Percentiles rank a stretch among this genome's conserved stretches.
phyloP scores from a whole-genome alignment of 2,888 invertebrate species.

The Brachyopa scutellaris region DNA sequence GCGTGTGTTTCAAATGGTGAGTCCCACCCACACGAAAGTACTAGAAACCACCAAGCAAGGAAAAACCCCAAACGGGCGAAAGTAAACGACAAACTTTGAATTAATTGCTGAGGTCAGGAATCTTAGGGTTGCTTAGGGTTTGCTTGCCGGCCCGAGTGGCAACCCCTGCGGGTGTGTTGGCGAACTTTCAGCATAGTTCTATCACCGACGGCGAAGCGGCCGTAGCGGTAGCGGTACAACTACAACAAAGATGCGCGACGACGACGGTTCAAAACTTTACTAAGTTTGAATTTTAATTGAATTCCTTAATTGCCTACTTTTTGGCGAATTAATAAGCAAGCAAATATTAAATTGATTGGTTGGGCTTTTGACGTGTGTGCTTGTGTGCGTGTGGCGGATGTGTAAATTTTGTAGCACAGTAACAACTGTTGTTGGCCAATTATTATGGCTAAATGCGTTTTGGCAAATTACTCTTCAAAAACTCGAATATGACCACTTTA shows the following conservation, averaged over 20 bases:
- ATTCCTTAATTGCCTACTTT: constrained; percentile 64
- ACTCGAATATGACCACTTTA: constrained; percentile 62
- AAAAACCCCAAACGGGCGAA: constrained; percentile 1
- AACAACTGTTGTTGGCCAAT: constrained; percentile 61
- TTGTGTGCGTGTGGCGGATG: constrained; percentile 14
- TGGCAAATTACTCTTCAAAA: constrained; percentile 57
- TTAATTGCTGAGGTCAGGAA: constrained; percentile 70
- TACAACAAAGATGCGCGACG: background rate
- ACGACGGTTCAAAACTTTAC: constrained; percentile 46
- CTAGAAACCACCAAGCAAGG: background rate
- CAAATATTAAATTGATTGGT: constrained; percentile 52
- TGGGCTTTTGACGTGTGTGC: background rate
- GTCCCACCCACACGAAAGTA: background rate
- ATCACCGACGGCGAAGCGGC: no score
- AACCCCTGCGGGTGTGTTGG: constrained; percentile 1
- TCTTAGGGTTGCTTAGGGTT: constrained; percentile 47
- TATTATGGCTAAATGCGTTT: constrained; percentile 54
- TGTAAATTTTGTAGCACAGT: constrained; percentile 10
- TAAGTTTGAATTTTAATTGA: constrained; percentile 72
- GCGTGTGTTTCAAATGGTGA: constrained; percentile 31
- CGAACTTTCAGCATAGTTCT: no score
- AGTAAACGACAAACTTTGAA: constrained; percentile 70
- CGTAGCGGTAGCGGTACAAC: no score
- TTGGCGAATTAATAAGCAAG: constrained; percentile 53
- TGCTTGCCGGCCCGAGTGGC: constrained; percentile 25